Base-by-base conservation (phyloP, 1,140 invertebrate genomes). In the Sitodiplosis mosellana region DNA sequence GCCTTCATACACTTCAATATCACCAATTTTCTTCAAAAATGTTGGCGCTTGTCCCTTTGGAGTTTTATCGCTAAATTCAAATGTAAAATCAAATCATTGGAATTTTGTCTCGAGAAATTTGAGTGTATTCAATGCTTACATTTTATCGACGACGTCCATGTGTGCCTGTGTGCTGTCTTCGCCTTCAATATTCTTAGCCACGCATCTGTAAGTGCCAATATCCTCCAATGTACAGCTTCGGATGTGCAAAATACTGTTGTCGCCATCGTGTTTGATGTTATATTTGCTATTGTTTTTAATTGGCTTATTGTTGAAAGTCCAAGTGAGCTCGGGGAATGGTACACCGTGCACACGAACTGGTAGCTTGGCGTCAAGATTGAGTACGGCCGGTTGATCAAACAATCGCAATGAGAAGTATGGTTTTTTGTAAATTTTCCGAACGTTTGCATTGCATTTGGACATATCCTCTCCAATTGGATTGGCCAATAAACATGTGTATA, bases 11-110 rank as follows among this genome's bases (percentile, higher is more conserved):
- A 89, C 72, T 64, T 92, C 87, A 22, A 81, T 82, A 61, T 91
- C 87, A 0, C 85, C 87, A 50, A 92, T 84, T 54, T 78, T 81
- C 67, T 92, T 93, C 48, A 93, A 64, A 72, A 92, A 92, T 2
- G 78, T 75, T 17, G 89, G 87, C 1, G 85, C 73, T 60, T 92
- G 87, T 1, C 79, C 74, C 52, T 80, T 84, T 53, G 81, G 75
- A 52, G 71, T 74, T 50, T 76, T 78, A 49, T 79, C 79, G 48
- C 82, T 84, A 55, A 34, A 55, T 51, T 55, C 37, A 51, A 55
- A 37, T 47, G 44, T 43, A 42, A 42, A 33, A 27, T 27, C 34
- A 48, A 40, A 43, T 33, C 27, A 45, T 48, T 41, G n/a, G 38
- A 48, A 57, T 49, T 17, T 2, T 20, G 19, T 51, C 15, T 14